Base-by-base conservation (phyloP, 1,140 invertebrate species). In the Tetranychus cinnabarinus region DNA sequence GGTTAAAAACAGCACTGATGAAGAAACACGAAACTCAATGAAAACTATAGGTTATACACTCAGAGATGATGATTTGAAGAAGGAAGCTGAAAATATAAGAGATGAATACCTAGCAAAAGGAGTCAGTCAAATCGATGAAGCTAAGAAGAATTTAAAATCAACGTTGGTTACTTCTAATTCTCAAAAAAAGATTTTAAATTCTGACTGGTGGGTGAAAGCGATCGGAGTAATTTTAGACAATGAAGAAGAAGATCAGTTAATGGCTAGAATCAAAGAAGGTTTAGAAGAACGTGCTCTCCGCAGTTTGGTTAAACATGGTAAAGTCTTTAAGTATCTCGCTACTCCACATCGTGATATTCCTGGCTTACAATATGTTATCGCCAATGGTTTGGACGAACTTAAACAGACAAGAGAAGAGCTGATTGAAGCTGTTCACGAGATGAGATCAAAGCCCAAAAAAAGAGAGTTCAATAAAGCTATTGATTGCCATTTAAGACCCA, bases 401-500 rank as follows among this genome's bases (percentile, higher is more conserved):
- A 52, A 33, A 23, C 13, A n/a, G n/a, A 33, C n/a, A 1, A 12
- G 50, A 6, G 50, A 52, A 31, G n/a, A 52, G 5, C 50, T 52
- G 6, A 33, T n/a, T 31, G 31, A 52, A n/a, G 12, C n/a, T 56
- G 55, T 56, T 37, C 7, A 15, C 36, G 46, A 60, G 5, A 66
- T 80, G 34, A 63, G 69, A 59, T 65, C 61, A 4, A 64, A 66
- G 2, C 67, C 72, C 33, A 68, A 69, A 10, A 62, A 67, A 52
- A 64, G 71, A 10, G 71, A 83, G 33, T 74, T 83, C 23, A 69
- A 75, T 56, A 64, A 67, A 59, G 80, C 82, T 2, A 77, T 80
- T 34, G 72, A 77, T 57, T 85, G 84, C 67, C 84, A 85, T 71
- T 73, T 86, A 47, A 69, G 79, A 55, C 76, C 73, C 13, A 74